Percentiles rank a stretch among this genome's conserved stretches.
These are phyloP conservation scores for Champsocephalus esox DNA, from an alignment of 2,797 vertebrate species.

Conservation along the genomic window DNA sequence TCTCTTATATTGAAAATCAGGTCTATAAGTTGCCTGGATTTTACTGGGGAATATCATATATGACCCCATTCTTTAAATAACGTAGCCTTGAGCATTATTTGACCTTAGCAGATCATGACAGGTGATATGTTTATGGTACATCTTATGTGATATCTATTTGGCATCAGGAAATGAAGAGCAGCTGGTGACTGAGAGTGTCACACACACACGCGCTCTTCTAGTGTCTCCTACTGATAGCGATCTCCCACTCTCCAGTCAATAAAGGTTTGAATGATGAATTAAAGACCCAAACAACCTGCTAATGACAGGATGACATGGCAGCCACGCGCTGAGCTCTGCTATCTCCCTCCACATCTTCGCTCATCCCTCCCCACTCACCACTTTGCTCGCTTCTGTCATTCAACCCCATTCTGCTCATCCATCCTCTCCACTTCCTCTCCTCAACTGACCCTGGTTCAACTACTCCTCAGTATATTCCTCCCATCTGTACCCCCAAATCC, in stretches of 20 bases:
- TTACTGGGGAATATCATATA: background rate
- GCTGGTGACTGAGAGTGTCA: slow-evolving; percentile 67
- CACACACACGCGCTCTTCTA: slow-evolving; percentile 22
- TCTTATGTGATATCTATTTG: slow-evolving; percentile 72
- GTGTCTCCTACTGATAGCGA: slow-evolving; percentile 73
- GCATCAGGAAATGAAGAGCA: slow-evolving; percentile 81
- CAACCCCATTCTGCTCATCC: slow-evolving; percentile 38
- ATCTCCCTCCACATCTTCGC: slow-evolving; percentile 73
- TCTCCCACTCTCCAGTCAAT: slow-evolving; percentile 81
- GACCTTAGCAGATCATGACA: slow-evolving; percentile 50
- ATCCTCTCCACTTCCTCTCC: slow-evolving; percentile 49
- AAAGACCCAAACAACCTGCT: slow-evolving; percentile 82
- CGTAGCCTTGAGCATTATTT: slow-evolving; percentile 42
- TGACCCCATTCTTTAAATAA: slow-evolving; percentile 23
- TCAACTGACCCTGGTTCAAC: slow-evolving; percentile 47
- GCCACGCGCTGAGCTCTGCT: slow-evolving; percentile 65
- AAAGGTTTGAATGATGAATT: slow-evolving; percentile 83
- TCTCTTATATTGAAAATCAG: slow-evolving; percentile 13
- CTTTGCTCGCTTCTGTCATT: slow-evolving; percentile 42
- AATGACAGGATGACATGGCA: slow-evolving; percentile 81
- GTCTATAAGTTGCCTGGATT: slow-evolving; percentile 7
- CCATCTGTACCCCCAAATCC: background rate
- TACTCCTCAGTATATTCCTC: background rate
- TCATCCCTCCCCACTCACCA: slow-evolving; percentile 36
- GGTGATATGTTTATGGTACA: slow-evolving; percentile 60